phyloP scores from a whole-genome alignment of 2,888 invertebrate genomes.

The Empis stercorea region DNA sequence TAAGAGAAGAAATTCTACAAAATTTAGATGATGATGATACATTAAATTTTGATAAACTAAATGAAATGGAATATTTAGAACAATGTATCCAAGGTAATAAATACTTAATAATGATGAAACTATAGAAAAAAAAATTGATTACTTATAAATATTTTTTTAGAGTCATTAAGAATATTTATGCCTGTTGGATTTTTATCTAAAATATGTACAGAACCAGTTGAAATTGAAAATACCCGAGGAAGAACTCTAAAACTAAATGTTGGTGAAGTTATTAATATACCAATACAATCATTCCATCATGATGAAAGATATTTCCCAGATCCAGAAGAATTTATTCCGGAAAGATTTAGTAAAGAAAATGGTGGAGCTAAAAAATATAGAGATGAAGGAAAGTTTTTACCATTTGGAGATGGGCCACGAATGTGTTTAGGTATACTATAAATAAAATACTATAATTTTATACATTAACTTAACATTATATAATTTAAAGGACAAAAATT shows the following conservation, averaged over 20 bases:
- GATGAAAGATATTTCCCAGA: constrained; percentile 25
- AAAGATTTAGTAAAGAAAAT: constrained; percentile 26
- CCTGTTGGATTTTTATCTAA: constrained; percentile 24
- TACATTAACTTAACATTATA: not conserved
- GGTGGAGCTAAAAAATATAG: constrained; percentile 24
- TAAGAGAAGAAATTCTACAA: constrained; percentile 20
- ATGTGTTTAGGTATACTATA: constrained; percentile 24
- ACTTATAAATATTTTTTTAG: constrained; percentile 16
- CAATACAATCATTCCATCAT: constrained; percentile 26
- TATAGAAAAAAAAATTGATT: not conserved
- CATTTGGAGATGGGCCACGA: constrained; percentile 34
- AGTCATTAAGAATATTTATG: constrained; percentile 27
- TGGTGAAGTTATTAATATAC: constrained; percentile 24
- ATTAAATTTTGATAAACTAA: constrained; percentile 21
- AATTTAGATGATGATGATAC: constrained; percentile 1
- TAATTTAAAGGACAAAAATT: constrained; percentile 16
- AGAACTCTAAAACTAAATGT: constrained; percentile 17
- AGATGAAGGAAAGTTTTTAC: constrained; percentile 28
- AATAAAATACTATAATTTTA: not conserved
- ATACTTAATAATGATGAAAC: not conserved
- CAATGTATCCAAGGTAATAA: constrained; percentile 25
- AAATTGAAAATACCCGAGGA: constrained; percentile 19
- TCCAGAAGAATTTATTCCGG: constrained; percentile 26
- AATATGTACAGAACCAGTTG: constrained; percentile 23
- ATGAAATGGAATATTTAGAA: constrained; percentile 24